A percentile compares a stretch with the other conserved stretches of the same genome.
phyloP scores from a whole-genome alignment of 2,797 vertebrate species.

The Remorina albescens region DNA sequence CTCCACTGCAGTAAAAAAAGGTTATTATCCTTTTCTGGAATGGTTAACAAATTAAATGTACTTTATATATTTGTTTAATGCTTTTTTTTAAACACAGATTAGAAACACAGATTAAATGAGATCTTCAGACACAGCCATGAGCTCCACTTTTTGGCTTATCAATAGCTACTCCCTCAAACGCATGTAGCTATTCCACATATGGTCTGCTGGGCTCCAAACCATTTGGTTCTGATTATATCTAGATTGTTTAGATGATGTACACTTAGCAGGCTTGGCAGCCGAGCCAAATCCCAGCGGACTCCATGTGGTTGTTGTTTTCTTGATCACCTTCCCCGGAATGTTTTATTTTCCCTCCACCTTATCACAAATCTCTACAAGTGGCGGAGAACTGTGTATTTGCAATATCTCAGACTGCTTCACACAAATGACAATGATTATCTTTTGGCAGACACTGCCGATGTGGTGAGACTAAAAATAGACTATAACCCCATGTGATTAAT shows the following conservation, averaged over 20 bases:
- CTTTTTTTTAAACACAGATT: slow-evolving; percentile 34
- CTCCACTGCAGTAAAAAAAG: slow-evolving; percentile 32
- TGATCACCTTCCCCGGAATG: slow-evolving; percentile 48
- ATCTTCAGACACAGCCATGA: slow-evolving; percentile 43
- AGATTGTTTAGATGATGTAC: slow-evolving; percentile 78
- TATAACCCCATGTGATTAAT: slow-evolving; percentile 35
- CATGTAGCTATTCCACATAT: slow-evolving; percentile 64
- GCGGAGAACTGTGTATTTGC: slow-evolving; percentile 38
- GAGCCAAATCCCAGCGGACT: slow-evolving; percentile 53
- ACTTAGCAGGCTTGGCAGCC: slow-evolving; percentile 65
- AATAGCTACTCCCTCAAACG: slow-evolving; percentile 52
- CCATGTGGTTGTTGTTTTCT: slow-evolving; percentile 45
- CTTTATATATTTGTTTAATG: slow-evolving; percentile 21
- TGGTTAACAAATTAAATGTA: slow-evolving; percentile 8
- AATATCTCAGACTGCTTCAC: slow-evolving; percentile 27
- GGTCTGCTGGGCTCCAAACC: slow-evolving; percentile 69
- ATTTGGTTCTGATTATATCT: slow-evolving; percentile 78
- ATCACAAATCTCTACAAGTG: slow-evolving; percentile 45
- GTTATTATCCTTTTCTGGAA: slow-evolving; percentile 15
- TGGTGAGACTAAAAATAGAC: slow-evolving; percentile 57
- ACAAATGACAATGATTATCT: slow-evolving; percentile 49
- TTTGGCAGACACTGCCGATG: slow-evolving; percentile 16
- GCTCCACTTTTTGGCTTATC: slow-evolving; percentile 60
- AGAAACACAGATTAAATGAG: slow-evolving; percentile 19
- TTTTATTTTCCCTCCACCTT: slow-evolving; percentile 19